These are phyloP conservation scores for Petrophora chlorosata DNA, from an alignment of 2,888 invertebrate species.

Conservation along the genomic window DNA sequence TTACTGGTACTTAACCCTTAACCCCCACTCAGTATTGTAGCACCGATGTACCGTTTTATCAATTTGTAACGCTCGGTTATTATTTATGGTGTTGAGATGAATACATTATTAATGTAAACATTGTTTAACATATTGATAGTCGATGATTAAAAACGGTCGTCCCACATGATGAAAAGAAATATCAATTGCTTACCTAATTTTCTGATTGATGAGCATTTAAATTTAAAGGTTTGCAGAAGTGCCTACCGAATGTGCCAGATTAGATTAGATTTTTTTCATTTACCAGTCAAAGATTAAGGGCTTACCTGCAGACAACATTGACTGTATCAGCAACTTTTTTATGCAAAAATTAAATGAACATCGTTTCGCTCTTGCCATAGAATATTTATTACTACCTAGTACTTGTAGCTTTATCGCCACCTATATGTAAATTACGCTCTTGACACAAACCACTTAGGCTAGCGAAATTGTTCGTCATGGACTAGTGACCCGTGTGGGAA, in stretches of 20 bases:
- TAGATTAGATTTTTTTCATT: too few relatives aligned
- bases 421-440: conserved; percentile 47
- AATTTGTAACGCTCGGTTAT: conserved; percentile 59
- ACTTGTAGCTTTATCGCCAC: conserved; percentile 16
- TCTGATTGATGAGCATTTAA: conserved; percentile 23
- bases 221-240: conserved; percentile 18
- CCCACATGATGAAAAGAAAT: conserved; percentile 24
- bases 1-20: conserved; percentile 77
- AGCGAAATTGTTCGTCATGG: conserved; percentile 72
- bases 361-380: conserved; percentile 10
- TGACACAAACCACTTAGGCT: conserved; percentile 50
- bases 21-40: conserved; percentile 38
- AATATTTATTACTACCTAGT: background rate
- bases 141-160: conserved; percentile 33
- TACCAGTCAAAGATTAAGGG: too few relatives aligned
- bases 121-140: conserved; percentile 32
- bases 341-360: conserved; percentile 13
- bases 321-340: background rate
- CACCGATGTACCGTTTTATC: conserved; percentile 53
- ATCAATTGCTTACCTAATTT: conserved; percentile 23
- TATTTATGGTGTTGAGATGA: conserved; percentile 37
- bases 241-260: background rate
- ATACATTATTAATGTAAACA: conserved; percentile 42
- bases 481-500: conserved; percentile 73
- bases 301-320: background rate